A percentile compares a stretch with the other conserved stretches of the same genome.
Conservation (phyloP, 30 jellyfish, hydroid and myxozoan genomes). For the Catostylus mosaicus region DNA sequence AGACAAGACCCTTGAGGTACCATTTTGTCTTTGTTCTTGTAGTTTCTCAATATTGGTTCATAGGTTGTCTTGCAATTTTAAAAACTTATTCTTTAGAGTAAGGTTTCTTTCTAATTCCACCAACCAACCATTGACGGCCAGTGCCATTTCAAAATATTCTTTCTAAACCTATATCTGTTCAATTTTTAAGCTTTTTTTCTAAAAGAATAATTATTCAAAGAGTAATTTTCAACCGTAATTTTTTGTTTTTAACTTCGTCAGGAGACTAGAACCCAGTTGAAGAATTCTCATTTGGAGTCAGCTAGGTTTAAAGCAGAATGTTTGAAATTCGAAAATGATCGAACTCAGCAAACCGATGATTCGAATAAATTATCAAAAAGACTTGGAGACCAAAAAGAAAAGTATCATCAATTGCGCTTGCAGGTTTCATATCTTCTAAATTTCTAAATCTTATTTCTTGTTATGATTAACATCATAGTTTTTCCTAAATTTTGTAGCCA, state of each 20-base stretch:
- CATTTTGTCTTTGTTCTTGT: neutral
- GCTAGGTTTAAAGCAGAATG: constrained; percentile 71
- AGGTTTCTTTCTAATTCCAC: too few species aligned
- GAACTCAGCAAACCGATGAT: constrained; percentile 32
- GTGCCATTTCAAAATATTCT: too few species aligned
- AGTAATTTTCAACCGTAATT: neutral
- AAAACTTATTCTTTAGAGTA: too few species aligned
- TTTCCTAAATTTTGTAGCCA: neutral
- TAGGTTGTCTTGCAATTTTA: neutral
- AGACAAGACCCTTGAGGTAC: constrained; percentile 69
- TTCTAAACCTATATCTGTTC: too few species aligned
- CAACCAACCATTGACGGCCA: too few species aligned
- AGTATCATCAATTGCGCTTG: constrained; percentile 20
- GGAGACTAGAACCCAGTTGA: constrained; percentile 68
- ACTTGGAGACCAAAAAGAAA: constrained; percentile 56
- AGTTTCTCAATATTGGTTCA: neutral
- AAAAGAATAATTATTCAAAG: too few species aligned
- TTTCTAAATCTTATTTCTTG: too few species aligned
- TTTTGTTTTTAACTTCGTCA: neutral
- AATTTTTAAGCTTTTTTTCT: too few species aligned
- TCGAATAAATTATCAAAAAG: constrained; percentile 18
- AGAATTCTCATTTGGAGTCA: constrained; percentile 57
- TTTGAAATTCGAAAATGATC: constrained; percentile 51
- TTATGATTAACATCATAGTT: too few species aligned
- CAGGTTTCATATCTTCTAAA: constrained; percentile 58